Evolutionary conservation across 2,113 vertebrate species (phyloP), one percentile per base, ranked within the genome.

Genomic region (Prunella himalayana): DNA sequence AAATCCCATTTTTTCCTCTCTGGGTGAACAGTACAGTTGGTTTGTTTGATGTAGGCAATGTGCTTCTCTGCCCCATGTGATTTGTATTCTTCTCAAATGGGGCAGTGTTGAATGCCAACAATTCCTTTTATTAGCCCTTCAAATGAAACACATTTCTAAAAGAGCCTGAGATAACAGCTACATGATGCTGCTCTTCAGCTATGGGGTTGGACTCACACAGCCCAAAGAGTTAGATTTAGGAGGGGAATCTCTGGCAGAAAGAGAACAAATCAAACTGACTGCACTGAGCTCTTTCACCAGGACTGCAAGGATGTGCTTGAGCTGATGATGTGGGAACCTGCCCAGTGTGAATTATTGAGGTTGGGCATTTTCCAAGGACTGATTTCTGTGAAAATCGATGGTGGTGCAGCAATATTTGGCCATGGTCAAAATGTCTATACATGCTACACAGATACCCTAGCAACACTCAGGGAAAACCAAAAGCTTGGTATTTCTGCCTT

Each of bases 341-440:
- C 41, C 19, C 42, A 68, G 15, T 15, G 23, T 4, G 7, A 71
- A 31, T 73, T 78, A 54, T 2, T 50, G 49, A 41, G 19, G 10
- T 6, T 84, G 70, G n/a, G 10, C 2, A 6, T 89, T 78, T 94
- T 83, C 51, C 66, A 82, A 47, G 53, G 25, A 10, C 14, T 61
- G 19, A 81, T 53, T 41, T 88, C 33, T 68, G 18, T 63, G 42
- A 86, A 82, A 75, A 80, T 31, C 17, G 28, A 22, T 76, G 45
- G 4, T 18, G 37, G 28, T n/a, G 37, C 12, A 0, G 0, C 9
- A 61, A 24, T n/a, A 68, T 85, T 68, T 87, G 37, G 8, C 47
- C 47, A 20, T 10, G 44, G 41, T 68, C 18, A 84, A 41, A 72
- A 72, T n/a, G 9, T 7, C 35, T 54, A 6, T 39, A 30, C 4